Conservation (phyloP, 1,140 invertebrate genomes). For the Bombus difficillimus region DNA sequence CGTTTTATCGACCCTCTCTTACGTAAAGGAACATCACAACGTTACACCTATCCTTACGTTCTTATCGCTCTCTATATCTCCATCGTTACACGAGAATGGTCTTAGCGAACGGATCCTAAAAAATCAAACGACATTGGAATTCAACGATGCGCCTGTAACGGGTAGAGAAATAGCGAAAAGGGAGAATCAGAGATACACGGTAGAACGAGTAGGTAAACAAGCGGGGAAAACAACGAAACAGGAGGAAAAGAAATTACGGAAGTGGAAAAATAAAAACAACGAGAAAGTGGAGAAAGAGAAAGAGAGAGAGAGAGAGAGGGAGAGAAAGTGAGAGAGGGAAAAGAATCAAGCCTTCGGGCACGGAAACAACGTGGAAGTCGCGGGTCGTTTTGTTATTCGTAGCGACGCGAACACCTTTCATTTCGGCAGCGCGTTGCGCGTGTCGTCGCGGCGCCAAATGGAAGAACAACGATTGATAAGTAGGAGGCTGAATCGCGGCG, state of each 20-base stretch:
- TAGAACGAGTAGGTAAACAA: background rate
- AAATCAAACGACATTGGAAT: background rate
- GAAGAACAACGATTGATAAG: conserved; percentile 52
- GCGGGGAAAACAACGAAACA: background rate
- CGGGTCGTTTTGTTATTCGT: conserved; percentile 14
- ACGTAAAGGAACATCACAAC: background rate
- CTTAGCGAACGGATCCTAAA: background rate
- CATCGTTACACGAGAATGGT: background rate
- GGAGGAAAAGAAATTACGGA: background rate
- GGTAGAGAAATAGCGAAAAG: background rate
- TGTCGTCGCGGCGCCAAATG: conserved; percentile 13
- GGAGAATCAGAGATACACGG: background rate
- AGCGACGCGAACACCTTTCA: conserved; percentile 27
- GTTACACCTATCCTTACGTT: background rate
- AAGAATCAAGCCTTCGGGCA: background rate
- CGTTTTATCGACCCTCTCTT: background rate
- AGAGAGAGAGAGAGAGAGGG: no score
- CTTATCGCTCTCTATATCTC: no score
- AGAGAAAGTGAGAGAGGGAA: no score
- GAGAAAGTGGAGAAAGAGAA: background rate
- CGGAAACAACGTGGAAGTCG: conserved; percentile 5
- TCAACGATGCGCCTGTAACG: background rate
- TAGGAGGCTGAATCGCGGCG: conserved; percentile 38
- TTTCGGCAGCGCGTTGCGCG: conserved; percentile 14
- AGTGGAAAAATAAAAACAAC: background rate